Evolutionary conservation across 1,140 invertebrate genomes (phyloP).

Genomic region (Caligus rogercresseyi): DNA sequence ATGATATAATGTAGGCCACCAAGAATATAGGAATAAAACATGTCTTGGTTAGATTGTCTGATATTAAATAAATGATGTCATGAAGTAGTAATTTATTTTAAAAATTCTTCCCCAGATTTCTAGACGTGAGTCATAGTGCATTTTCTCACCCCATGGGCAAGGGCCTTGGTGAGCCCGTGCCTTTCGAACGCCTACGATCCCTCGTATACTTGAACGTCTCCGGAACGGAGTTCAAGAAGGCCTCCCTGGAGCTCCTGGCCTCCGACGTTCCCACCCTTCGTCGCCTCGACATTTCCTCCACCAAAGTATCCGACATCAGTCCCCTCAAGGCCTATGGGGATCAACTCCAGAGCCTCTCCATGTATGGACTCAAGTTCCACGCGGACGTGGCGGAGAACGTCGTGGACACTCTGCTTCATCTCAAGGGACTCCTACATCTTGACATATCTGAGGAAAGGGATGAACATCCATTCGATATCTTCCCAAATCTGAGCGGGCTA

Average conservation of each 20-base stretch:
- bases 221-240: constrained; percentile 49
- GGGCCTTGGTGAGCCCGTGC: neutral
- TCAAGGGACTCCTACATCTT: constrained; percentile 40
- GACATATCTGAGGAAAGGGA: constrained; percentile 44
- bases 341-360: constrained; percentile 39
- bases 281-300: constrained; percentile 49
- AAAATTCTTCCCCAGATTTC: too few species aligned
- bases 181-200: neutral
- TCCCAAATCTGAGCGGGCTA: neutral
- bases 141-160: neutral
- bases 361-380: constrained; percentile 33
- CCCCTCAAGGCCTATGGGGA: constrained; percentile 42
- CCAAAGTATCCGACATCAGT: constrained; percentile 45
- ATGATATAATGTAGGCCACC: too few species aligned
- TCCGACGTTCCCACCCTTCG: constrained; percentile 48
- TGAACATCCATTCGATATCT: neutral
- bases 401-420: constrained; percentile 37
- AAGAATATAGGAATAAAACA: too few species aligned
- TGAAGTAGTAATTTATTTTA: too few species aligned
- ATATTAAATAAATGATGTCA: too few species aligned
- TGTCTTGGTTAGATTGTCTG: too few species aligned
- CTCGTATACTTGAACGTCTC: constrained; percentile 39
- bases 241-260: constrained; percentile 45
- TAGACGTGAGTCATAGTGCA: neutral
- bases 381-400: constrained; percentile 24